Percentiles rank a stretch among this genome's conserved stretches.
Evolutionary conservation across 2,113 vertebrate species (phyloP).

Genomic region (Mesitornis unicolor): DNA sequence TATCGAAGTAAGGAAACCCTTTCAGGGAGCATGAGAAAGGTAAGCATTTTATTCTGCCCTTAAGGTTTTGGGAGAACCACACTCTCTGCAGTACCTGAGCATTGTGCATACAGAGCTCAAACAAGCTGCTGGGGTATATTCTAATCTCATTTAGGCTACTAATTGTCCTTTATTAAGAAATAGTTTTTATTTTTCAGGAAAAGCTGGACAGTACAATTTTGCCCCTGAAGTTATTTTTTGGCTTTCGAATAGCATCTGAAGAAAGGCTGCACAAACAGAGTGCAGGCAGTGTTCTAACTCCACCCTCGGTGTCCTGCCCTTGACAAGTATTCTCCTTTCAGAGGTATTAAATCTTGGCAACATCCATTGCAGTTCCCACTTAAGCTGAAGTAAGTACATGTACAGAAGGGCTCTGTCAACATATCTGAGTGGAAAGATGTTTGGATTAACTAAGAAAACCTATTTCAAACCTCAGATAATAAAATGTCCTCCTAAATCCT

Average conservation of each 20-base stretch:
- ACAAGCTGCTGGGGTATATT: neutral
- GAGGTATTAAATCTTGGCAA: constrained; percentile 59
- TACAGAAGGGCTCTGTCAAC: constrained; percentile 58
- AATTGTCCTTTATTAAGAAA: neutral
- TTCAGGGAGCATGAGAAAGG: neutral
- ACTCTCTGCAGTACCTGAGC: neutral
- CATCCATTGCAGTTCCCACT: constrained; percentile 46
- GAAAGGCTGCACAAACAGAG: neutral
- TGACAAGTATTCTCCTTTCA: constrained; percentile 30
- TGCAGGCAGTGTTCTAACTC: neutral
- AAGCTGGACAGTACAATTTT: neutral
- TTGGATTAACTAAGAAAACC: constrained; percentile 71
- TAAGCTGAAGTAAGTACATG: constrained; percentile 58
- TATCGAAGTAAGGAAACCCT: neutral
- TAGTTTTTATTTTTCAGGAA: neutral
- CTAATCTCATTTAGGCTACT: neutral
- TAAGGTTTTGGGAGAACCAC: neutral
- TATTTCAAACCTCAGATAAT: constrained; percentile 74
- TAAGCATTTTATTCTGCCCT: neutral
- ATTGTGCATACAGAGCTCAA: neutral
- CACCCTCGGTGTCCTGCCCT: neutral
- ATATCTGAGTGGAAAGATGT: constrained; percentile 69
- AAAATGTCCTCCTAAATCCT: constrained; percentile 80
- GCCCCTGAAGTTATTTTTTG: neutral
- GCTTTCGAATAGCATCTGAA: neutral